phyloP scores from a whole-genome alignment of 2,797 vertebrate genomes.

The Rhinella marina region DNA sequence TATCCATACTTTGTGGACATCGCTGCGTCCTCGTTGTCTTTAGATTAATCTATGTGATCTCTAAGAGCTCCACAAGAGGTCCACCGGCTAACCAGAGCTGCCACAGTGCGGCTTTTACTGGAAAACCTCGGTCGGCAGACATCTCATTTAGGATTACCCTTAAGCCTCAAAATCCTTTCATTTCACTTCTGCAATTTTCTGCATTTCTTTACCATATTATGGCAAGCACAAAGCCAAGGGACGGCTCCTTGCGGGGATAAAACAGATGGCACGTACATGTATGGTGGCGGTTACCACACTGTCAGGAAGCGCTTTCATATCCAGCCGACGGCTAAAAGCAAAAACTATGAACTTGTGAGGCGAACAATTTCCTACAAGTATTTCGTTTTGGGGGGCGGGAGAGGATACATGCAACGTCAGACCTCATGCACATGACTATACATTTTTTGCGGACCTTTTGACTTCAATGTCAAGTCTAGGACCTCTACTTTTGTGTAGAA shows the following conservation, averaged over 20 bases:
- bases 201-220: neutral
- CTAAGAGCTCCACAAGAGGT: too few species aligned
- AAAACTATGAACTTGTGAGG: too few species aligned
- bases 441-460: too few species aligned
- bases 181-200: neutral
- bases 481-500: too few species aligned
- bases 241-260: neutral
- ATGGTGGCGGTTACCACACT: neutral
- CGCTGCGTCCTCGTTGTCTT: too few species aligned
- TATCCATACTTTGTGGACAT: too few species aligned
- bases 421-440: too few species aligned
- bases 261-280: neutral
- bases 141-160: neutral
- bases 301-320: neutral
- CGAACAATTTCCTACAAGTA: fast-evolving
- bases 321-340: too few species aligned
- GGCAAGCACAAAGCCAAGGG: neutral
- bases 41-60: too few species aligned
- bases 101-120: neutral
- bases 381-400: too few species aligned
- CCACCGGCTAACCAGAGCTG: neutral
- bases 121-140: neutral
- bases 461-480: too few species aligned
- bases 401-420: too few species aligned
- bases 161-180: neutral